phyloP scores from a whole-genome alignment of 2,113 vertebrate genomes.

The Cricetomys ansorgei region DNA sequence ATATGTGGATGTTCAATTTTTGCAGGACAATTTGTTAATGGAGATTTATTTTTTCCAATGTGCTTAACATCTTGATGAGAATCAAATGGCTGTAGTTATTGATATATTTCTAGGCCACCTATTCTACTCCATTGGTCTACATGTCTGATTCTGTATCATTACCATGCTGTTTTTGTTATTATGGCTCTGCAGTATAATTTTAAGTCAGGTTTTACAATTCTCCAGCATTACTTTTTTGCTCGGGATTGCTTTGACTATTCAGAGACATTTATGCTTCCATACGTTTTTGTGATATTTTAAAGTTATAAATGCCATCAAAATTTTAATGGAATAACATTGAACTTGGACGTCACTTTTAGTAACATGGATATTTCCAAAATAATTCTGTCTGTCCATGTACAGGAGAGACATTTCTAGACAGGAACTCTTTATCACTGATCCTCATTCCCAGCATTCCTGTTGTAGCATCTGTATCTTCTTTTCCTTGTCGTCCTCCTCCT shows the following conservation, averaged over 20 bases:
- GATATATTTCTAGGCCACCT: background rate
- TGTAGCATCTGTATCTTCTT: background rate
- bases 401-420: background rate
- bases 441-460: background rate
- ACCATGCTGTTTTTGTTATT: too few relatives aligned
- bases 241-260: background rate
- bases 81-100: background rate
- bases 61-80: background rate
- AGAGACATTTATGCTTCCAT: background rate
- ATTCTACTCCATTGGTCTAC: background rate
- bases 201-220: background rate
- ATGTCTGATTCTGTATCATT: too few relatives aligned
- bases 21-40: background rate
- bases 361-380: background rate
- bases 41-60: background rate
- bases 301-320: background rate
- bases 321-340: background rate
- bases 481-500: background rate
- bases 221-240: background rate
- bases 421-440: background rate
- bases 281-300: background rate
- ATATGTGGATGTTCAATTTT: background rate
- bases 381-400: background rate
- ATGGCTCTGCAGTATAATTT: background rate
- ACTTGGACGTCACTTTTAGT: background rate